Evolutionary conservation across 2,113 vertebrate genomes (phyloP).

Genomic region (cattle (Bos taurus)): ARS-UCD2.0 NW_020192292.1:6650001-6650500

Average conservation of each 20-base stretch:
- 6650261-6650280: slow-evolving; percentile 12
- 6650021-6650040: slow-evolving; percentile 68
- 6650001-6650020: slow-evolving; percentile 60
- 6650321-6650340: not conserved
- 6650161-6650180: slow-evolving; percentile 54
- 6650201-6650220: slow-evolving; percentile 5
- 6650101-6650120: slow-evolving; percentile 54
- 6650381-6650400: not conserved
- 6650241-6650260: slow-evolving; percentile 17
- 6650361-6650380: not conserved
- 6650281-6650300: not conserved
- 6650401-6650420: not conserved
- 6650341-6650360: not conserved
- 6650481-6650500: no score
- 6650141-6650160: slow-evolving; percentile 67
- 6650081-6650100: slow-evolving; percentile 67
- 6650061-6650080: slow-evolving; percentile 60
- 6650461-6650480: not conserved
- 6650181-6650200: slow-evolving; percentile 44
- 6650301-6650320: not conserved
- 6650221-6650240: slow-evolving; percentile 42
- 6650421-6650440: not conserved
- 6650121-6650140: slow-evolving; percentile 79
- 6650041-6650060: slow-evolving; percentile 68
- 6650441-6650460: not conserved